Conservation (phyloP, 2,888 invertebrate genomes). For the Ferrisia virgata region DNA sequence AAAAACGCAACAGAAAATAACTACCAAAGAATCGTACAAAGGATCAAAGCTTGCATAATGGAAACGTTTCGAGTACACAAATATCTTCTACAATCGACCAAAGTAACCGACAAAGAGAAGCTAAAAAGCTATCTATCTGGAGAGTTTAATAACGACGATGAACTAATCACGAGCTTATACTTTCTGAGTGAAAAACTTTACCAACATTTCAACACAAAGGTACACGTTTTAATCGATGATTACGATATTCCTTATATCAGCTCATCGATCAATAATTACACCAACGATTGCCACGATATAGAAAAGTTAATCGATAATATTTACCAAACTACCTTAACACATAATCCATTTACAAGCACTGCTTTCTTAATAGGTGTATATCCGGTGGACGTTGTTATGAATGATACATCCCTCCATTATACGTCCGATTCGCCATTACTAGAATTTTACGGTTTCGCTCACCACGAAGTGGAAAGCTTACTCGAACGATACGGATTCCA, state of each 20-base stretch:
- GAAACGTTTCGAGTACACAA: neutral
- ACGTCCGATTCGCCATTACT: too few species aligned
- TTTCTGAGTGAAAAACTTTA: neutral
- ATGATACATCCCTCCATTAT: too few species aligned
- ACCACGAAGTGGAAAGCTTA: too few species aligned
- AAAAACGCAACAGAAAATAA: neutral
- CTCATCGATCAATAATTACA: too few species aligned
- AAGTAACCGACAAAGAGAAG: neutral
- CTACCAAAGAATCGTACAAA: neutral
- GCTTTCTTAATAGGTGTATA: too few species aligned
- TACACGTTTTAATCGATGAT: neutral
- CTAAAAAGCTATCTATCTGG: neutral
- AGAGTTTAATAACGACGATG: neutral
- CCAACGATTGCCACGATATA: too few species aligned
- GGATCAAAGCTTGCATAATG: neutral
- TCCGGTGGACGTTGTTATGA: too few species aligned
- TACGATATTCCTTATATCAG: neutral
- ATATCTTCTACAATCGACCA: neutral
- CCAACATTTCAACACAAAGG: neutral
- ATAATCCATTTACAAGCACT: too few species aligned
- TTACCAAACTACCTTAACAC: too few species aligned
- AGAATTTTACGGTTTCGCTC: too few species aligned
- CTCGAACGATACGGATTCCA: too few species aligned
- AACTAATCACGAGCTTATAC: neutral
- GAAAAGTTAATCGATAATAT: too few species aligned